phyloP scores from a whole-genome alignment of 2,888 invertebrate species.

The Acanthosepion pharaonis region DNA sequence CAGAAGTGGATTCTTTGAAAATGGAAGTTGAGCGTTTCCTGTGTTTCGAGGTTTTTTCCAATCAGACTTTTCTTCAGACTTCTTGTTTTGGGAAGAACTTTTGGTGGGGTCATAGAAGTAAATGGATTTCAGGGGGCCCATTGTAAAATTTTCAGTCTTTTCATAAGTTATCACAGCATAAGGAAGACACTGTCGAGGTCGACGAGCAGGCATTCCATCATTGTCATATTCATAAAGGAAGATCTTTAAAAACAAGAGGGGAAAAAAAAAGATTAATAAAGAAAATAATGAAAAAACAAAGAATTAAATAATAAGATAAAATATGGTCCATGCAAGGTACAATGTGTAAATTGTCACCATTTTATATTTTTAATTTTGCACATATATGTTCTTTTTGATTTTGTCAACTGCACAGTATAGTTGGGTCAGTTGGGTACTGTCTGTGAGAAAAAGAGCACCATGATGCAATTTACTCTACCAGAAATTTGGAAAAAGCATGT shows the following conservation, averaged over 20 bases:
- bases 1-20: background rate
- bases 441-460: too few species aligned
- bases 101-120: background rate
- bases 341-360: too few species aligned
- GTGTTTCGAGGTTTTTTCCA: conserved; percentile 35
- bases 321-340: too few species aligned
- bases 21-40: background rate
- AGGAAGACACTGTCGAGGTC: conserved; percentile 67
- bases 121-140: conserved; percentile 2
- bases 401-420: too few species aligned
- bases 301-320: background rate
- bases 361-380: too few species aligned
- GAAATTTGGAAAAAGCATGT: too few species aligned
- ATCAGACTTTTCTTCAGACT: background rate
- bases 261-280: background rate
- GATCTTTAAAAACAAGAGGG: conserved; percentile 57
- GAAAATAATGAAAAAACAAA: background rate
- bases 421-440: too few species aligned
- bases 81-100: conserved; percentile 14
- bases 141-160: background rate
- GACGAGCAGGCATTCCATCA: conserved; percentile 61
- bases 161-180: conserved; percentile 59
- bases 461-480: too few species aligned
- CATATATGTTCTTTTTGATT: too few species aligned
- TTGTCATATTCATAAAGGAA: conserved; percentile 69